phyloP scores from a whole-genome alignment of 1,140 invertebrate species.

The Marisa cornuarietis region DNA sequence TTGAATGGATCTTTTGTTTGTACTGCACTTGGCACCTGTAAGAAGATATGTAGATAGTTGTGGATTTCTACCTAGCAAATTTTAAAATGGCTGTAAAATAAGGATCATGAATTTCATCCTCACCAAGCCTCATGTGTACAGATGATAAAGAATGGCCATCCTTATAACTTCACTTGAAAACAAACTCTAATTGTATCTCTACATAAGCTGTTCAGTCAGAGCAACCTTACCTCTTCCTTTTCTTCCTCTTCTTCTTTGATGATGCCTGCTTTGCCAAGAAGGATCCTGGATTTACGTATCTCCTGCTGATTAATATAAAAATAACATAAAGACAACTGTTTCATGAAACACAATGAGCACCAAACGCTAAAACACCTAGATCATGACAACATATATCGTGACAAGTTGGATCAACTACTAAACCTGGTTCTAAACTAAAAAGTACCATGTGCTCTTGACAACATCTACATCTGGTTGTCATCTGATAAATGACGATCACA shows the following conservation, averaged over 20 bases:
- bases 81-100: not conserved
- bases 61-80: no score
- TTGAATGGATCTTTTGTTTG: slow-evolving; percentile 95
- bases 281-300: slow-evolving; percentile 85
- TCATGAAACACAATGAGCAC: not conserved
- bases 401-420: no score
- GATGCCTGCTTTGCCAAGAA: slow-evolving; percentile 90
- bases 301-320: slow-evolving; percentile 7
- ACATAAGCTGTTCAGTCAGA: not conserved
- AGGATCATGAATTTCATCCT: not conserved
- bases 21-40: slow-evolving; percentile 33
- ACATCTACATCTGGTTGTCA: no score
- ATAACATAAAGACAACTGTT: not conserved
- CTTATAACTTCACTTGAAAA: not conserved
- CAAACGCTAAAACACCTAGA: no score
- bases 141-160: not conserved
- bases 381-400: no score
- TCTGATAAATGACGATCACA: no score
- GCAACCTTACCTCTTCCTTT: slow-evolving; percentile 57
- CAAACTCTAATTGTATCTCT: not conserved
- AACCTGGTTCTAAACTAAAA: not conserved
- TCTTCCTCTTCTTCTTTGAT: slow-evolving; percentile 66
- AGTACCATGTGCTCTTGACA: no score
- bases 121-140: not conserved
- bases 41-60: no score